Percentiles rank a stretch among this genome's conserved stretches.
These are phyloP conservation scores for Chelonia mydas DNA, from an alignment of 2,797 vertebrate genomes.

Conservation along the genomic window DNA sequence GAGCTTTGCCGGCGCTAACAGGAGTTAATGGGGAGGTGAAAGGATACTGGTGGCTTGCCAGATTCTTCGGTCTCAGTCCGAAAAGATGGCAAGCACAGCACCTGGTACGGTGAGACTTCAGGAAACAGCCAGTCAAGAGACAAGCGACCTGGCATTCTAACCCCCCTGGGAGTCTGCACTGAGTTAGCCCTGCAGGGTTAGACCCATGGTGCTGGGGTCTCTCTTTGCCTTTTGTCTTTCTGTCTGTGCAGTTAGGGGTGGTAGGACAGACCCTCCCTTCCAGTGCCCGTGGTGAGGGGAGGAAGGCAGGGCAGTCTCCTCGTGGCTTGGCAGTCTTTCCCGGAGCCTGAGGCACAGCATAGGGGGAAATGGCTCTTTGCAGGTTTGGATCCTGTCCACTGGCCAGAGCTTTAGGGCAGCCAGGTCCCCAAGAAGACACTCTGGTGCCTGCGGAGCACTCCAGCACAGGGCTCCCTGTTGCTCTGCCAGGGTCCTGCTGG, in stretches of 20 bases:
- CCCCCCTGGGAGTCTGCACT: not conserved
- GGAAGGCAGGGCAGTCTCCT: not conserved
- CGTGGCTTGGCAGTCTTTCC: not conserved
- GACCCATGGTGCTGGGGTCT: too few relatives aligned
- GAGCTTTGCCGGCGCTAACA: conserved; percentile 37
- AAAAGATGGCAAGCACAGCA: not conserved
- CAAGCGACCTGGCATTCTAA: not conserved
- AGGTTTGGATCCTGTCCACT: not conserved
- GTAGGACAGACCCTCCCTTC: not conserved
- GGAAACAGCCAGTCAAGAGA: not conserved
- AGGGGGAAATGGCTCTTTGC: not conserved
- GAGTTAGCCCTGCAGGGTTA: not conserved
- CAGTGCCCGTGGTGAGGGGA: not conserved
- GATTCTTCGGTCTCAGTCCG: conserved; percentile 49
- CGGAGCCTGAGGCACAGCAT: not conserved
- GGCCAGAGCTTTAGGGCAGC: not conserved
- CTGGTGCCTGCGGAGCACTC: not conserved
- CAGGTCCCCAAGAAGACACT: not conserved
- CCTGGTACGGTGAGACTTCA: not conserved
- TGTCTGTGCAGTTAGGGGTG: not conserved
- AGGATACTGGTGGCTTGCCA: conserved; percentile 55
- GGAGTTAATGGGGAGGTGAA: conserved; percentile 71
- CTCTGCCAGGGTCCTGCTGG: not conserved
- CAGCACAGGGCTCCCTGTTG: not conserved
- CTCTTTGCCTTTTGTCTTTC: too few relatives aligned